Conservation (phyloP, 2,113 vertebrate genomes). For the Orthonyx spaldingii region DNA sequence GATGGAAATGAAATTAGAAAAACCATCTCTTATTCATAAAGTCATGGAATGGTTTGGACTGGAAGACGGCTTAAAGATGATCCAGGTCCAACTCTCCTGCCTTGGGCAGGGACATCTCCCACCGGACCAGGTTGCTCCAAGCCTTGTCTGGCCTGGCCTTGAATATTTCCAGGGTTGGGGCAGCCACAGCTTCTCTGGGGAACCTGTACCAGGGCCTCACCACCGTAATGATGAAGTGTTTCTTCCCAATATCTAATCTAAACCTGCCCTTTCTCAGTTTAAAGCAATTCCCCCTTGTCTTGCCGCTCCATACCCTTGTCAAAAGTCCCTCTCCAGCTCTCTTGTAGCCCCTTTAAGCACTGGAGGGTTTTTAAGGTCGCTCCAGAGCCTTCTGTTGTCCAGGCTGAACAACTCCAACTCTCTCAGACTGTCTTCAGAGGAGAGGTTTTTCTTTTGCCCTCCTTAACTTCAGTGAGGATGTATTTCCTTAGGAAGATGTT, state of each 20-base stretch:
- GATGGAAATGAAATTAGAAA: conserved; percentile 33
- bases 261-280: not conserved
- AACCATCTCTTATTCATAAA: not conserved
- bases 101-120: not conserved
- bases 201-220: not conserved
- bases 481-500: conserved; percentile 25
- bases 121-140: not conserved
- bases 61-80: not conserved
- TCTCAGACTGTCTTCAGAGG: not conserved
- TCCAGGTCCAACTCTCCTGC: not conserved
- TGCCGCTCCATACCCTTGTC: rapidly evolving
- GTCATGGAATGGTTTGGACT: not conserved
- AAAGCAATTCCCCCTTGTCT: not conserved
- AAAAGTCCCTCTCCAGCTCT: not conserved
- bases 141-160: not conserved
- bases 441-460: not conserved
- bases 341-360: not conserved
- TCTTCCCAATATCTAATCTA: not conserved
- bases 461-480: not conserved
- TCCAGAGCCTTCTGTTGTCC: not conserved
- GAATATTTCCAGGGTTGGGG: not conserved
- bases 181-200: not conserved
- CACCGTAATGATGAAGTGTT: not conserved
- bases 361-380: not conserved
- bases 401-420: not conserved